phyloP scores from a whole-genome alignment of 1,140 invertebrate species.

The Parasteatoda tepidariorum region DNA sequence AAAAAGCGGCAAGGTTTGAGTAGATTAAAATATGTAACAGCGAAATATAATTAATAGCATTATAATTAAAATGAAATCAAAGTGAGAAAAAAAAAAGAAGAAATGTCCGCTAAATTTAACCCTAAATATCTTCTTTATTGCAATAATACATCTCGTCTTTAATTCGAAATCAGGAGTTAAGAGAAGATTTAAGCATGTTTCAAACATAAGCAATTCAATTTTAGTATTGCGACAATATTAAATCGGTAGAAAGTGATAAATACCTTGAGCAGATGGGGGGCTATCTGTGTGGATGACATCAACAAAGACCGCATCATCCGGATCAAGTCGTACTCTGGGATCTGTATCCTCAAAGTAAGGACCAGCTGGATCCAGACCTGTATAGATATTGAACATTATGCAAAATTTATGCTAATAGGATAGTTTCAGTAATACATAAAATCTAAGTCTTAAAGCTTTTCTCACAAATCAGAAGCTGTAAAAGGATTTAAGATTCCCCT shows the following conservation, averaged over 20 bases:
- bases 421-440: too few species aligned
- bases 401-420: background rate
- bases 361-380: slow-evolving; percentile 65
- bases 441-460: too few species aligned
- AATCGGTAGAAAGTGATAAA: background rate
- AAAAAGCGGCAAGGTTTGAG: too few species aligned
- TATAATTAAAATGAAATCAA: background rate
- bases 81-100: background rate
- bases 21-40: too few species aligned
- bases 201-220: background rate
- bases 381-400: slow-evolving; percentile 64
- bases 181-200: too few species aligned
- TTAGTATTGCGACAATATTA: background rate
- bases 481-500: too few species aligned
- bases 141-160: too few species aligned
- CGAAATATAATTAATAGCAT: too few species aligned
- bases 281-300: slow-evolving; percentile 66
- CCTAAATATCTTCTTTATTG: too few species aligned
- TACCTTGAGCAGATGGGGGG: slow-evolving; percentile 79
- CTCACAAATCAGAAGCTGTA: too few species aligned
- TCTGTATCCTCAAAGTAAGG: slow-evolving; percentile 67
- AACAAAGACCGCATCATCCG: slow-evolving; percentile 66
- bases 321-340: slow-evolving; percentile 69
- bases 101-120: too few species aligned
- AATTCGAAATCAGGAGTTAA: too few species aligned